phyloP scores from a whole-genome alignment of 2,888 invertebrate genomes.

The Aphodius granarius region DNA sequence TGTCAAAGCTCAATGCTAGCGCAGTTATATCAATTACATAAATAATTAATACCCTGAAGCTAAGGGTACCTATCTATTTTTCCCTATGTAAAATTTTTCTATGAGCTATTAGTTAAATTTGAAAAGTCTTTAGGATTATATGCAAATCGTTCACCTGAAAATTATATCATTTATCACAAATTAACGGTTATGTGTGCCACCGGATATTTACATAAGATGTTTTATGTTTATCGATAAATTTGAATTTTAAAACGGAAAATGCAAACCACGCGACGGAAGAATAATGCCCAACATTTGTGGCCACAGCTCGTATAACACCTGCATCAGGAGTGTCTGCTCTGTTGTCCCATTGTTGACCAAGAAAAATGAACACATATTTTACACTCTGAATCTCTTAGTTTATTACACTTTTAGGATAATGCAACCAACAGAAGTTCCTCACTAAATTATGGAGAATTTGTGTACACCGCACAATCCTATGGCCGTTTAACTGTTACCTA shows the following conservation, averaged over 20 bases:
- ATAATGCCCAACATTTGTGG: background rate
- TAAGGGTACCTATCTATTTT: background rate
- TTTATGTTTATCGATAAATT: background rate
- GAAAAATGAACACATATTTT: slow-evolving; percentile 14
- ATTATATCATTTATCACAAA: background rate
- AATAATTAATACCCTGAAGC: background rate
- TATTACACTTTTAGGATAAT: background rate
- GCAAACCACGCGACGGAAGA: background rate
- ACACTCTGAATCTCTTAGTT: background rate
- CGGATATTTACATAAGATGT: background rate
- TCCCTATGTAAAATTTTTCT: too few species aligned
- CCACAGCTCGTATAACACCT: background rate
- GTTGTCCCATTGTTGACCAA: background rate
- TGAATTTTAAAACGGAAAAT: background rate
- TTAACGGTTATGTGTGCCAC: background rate
- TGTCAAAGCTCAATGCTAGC: background rate
- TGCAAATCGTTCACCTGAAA: background rate
- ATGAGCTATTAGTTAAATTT: too few species aligned
- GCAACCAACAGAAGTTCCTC: background rate
- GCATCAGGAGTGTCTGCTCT: background rate
- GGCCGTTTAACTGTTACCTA: too few species aligned
- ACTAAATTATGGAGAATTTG: background rate
- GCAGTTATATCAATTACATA: background rate
- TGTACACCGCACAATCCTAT: too few species aligned
- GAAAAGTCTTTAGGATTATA: background rate